Conservation (phyloP, 2,888 invertebrate genomes). For the Frankliniella intonsa region DNA sequence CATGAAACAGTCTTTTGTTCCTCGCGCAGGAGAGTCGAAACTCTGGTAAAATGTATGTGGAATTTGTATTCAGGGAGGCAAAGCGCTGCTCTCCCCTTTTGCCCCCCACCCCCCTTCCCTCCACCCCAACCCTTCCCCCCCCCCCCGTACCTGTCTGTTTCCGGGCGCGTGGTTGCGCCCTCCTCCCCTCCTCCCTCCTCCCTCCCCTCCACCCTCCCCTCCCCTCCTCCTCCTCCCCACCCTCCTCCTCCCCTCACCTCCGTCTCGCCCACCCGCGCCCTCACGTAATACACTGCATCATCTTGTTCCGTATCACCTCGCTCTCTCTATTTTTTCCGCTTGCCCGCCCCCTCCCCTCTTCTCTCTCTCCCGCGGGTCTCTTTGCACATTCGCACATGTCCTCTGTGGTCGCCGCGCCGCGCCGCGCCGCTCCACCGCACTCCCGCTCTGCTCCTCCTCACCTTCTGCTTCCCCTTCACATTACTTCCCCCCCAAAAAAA, state of each 20-base stretch:
- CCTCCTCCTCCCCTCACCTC: neutral
- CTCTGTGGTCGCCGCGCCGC: too few relatives aligned
- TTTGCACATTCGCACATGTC: too few relatives aligned
- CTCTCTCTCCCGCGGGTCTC: neutral
- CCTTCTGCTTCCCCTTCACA: neutral
- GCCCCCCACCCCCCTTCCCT: neutral
- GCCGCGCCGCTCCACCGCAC: neutral
- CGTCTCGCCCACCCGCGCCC: neutral
- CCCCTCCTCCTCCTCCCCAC: neutral
- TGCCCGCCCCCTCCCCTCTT: neutral
- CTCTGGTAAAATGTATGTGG: conserved; percentile 15
- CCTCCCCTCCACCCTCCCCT: neutral
- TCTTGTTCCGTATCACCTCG: neutral
- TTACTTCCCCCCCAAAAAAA: neutral
- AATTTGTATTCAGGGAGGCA: conserved; percentile 6
- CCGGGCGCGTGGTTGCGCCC: neutral
- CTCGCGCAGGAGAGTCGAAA: neutral
- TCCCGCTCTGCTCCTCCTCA: neutral
- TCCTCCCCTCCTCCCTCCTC: neutral
- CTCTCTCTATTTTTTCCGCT: too few relatives aligned
- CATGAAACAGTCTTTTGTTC: conserved; percentile 17
- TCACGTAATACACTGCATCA: neutral
- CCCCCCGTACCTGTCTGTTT: neutral
- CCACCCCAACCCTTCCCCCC: neutral
- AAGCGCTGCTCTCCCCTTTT: neutral